phyloP scores from a whole-genome alignment of 1,140 invertebrate genomes.

The Ceratina calcarata region DNA sequence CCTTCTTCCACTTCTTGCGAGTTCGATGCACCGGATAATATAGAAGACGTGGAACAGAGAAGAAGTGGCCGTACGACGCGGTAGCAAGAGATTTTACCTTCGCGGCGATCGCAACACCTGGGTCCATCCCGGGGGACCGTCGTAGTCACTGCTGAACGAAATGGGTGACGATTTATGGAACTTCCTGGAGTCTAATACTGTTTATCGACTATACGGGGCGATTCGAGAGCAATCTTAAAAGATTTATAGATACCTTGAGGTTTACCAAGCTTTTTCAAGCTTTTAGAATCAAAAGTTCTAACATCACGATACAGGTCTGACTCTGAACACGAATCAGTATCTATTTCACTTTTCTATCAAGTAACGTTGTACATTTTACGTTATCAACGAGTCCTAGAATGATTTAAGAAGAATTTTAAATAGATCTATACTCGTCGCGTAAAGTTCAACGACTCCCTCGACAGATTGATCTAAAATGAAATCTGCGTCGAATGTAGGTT shows the following conservation, averaged over 20 bases:
- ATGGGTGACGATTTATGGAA: slow-evolving; percentile 49
- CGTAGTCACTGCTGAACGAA: slow-evolving; percentile 22
- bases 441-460: too few species aligned
- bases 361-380: too few species aligned
- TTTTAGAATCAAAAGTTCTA: too few species aligned
- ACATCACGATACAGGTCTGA: too few species aligned
- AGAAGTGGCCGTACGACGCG: background rate
- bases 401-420: too few species aligned
- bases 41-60: slow-evolving; percentile 20
- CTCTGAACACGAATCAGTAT: too few species aligned
- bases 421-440: too few species aligned
- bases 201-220: background rate
- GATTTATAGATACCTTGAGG: background rate
- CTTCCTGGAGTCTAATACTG: slow-evolving; percentile 2
- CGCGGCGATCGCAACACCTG: slow-evolving; percentile 52
- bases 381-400: too few species aligned
- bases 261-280: too few species aligned
- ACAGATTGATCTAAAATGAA: too few species aligned
- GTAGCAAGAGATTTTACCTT: slow-evolving; percentile 22
- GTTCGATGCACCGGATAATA: slow-evolving; percentile 58
- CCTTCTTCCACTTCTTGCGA: slow-evolving; percentile 18
- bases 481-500: too few species aligned
- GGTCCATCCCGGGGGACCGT: slow-evolving; percentile 41
- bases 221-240: background rate
- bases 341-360: too few species aligned